A percentile compares a stretch with the other conserved stretches of the same genome.
phyloP scores from a whole-genome alignment of 2,888 invertebrate genomes.

The Branchellion lobata region DNA sequence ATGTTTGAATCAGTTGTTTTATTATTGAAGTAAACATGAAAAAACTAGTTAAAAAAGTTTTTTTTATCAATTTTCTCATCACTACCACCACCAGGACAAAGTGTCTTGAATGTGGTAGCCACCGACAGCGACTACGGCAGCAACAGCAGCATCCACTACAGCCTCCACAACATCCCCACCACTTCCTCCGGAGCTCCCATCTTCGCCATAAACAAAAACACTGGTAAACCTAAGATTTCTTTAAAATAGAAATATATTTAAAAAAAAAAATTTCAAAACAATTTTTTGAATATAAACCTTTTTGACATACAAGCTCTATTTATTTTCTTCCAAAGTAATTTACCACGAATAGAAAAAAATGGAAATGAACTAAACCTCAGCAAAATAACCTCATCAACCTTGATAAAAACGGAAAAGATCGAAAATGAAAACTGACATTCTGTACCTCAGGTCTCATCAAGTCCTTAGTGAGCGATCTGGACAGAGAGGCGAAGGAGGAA shows the following conservation, averaged over 20 bases:
- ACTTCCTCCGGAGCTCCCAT: constrained; percentile 46
- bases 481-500: constrained; percentile 56
- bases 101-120: constrained; percentile 95
- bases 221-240: constrained; percentile 55
- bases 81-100: constrained; percentile 46
- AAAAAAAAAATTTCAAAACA: neutral
- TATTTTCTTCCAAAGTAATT: too few relatives aligned
- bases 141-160: constrained; percentile 71
- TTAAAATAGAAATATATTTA: neutral
- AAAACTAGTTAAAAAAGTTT: too few relatives aligned
- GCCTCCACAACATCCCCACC: constrained; percentile 52
- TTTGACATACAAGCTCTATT: too few relatives aligned
- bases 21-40: neutral
- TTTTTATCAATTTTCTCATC: too few relatives aligned
- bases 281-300: neutral
- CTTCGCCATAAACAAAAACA: constrained; percentile 55
- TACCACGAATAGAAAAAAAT: too few relatives aligned
- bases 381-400: too few relatives aligned
- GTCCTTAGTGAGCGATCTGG: constrained; percentile 55
- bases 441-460: constrained; percentile 51
- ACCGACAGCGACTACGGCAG: constrained; percentile 94
- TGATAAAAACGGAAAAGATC: neutral
- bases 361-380: too few relatives aligned
- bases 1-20: neutral
- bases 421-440: too few relatives aligned